phyloP scores from a whole-genome alignment of 2,113 vertebrate genomes.

The Lathamus discolor region DNA sequence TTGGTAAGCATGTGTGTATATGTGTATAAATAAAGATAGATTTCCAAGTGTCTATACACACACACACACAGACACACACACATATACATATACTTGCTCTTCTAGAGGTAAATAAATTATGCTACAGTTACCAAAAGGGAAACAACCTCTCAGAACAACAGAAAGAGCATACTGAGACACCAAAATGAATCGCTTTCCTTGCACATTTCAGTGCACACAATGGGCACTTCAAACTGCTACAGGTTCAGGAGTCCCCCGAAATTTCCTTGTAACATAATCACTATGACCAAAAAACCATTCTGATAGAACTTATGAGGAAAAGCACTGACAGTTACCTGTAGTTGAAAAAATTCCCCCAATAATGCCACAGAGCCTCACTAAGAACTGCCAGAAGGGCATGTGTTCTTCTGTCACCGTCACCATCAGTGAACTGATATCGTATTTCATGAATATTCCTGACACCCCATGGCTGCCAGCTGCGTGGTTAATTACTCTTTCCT shows the following conservation, averaged over 20 bases:
- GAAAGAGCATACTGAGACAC: neutral
- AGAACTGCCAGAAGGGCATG: conserved; percentile 98
- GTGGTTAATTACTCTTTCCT: conserved; percentile 95
- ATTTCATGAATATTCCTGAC: conserved; percentile 99
- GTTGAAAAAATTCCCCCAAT: conserved; percentile 98
- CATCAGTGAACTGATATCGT: conserved; percentile 96
- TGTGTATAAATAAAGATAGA: neutral
- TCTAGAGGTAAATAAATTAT: neutral
- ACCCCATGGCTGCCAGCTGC: conserved; percentile 96
- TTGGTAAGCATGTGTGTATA: neutral
- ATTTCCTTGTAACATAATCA: neutral
- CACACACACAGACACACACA: neutral
- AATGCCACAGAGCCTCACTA: conserved; percentile 95
- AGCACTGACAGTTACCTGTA: conserved; percentile 78
- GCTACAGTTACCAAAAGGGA: neutral
- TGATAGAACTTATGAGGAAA: neutral
- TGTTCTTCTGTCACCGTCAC: conserved; percentile 96
- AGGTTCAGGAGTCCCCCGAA: neutral
- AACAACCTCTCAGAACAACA: neutral
- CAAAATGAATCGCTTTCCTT: neutral
- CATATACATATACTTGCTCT: neutral
- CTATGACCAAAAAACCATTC: neutral
- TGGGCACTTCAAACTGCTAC: neutral
- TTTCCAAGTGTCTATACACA: neutral
- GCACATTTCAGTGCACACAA: neutral